Percentiles rank a stretch among this genome's conserved stretches.
These are phyloP conservation scores for Teinopalpus imperialis DNA, from an alignment of 2,888 invertebrate species.

Conservation along the genomic window DNA sequence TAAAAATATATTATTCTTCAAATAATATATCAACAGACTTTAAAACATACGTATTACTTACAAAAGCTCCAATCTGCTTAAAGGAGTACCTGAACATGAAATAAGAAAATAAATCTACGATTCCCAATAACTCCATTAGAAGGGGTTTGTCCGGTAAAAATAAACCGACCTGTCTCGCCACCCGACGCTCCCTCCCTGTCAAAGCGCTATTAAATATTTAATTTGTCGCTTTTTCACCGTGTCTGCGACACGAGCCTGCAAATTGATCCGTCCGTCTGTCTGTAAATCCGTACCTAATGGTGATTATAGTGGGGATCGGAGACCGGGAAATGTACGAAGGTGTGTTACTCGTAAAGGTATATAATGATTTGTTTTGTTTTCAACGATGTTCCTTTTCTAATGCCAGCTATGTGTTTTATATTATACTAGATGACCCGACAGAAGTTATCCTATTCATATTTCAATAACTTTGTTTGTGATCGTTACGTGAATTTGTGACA, in stretches of 20 bases:
- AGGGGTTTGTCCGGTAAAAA: conserved; percentile 31
- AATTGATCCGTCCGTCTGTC: conserved; percentile 49
- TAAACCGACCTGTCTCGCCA: conserved; percentile 36
- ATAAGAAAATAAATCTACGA: conserved; percentile 28
- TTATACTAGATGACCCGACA: too few relatives aligned
- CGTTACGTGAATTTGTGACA: too few relatives aligned
- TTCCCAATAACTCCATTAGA: conserved; percentile 30
- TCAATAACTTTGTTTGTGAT: too few relatives aligned
- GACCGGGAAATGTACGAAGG: too few relatives aligned
- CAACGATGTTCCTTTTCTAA: too few relatives aligned
- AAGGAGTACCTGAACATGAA: conserved; percentile 1
- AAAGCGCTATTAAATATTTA: conserved; percentile 57
- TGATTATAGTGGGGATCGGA: not conserved
- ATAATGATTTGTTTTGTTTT: too few relatives aligned
- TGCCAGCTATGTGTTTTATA: too few relatives aligned
- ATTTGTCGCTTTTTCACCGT: conserved; percentile 47
- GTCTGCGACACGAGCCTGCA: conserved; percentile 35
- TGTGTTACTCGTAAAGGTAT: too few relatives aligned
- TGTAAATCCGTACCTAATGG: conserved; percentile 30
- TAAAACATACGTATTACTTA: not conserved
- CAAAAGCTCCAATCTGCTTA: conserved; percentile 7
- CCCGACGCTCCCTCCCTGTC: conserved; percentile 39
- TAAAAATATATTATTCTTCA: too few relatives aligned
- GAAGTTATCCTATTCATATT: too few relatives aligned
- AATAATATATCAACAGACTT: not conserved